A percentile compares a stretch with the other conserved stretches of the same genome.
These are phyloP conservation scores for Bucorvus abyssinicus DNA, from an alignment of 2,797 vertebrate genomes.

Conservation along the genomic window DNA sequence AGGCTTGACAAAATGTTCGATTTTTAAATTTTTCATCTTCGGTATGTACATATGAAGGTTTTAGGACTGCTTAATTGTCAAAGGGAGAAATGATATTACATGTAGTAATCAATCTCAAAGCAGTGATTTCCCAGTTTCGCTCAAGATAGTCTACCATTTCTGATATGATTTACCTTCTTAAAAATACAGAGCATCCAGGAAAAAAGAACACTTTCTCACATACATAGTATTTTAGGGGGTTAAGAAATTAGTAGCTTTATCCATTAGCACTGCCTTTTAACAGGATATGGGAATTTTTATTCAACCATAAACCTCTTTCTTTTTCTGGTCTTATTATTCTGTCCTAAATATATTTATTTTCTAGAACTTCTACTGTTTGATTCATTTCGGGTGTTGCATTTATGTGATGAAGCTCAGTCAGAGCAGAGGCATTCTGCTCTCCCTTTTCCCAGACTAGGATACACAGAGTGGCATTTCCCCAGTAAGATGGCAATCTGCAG, in stretches of 20 bases:
- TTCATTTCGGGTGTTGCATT: not conserved
- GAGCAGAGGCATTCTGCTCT: not conserved
- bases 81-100: not conserved
- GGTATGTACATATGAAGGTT: not conserved
- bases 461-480: not conserved
- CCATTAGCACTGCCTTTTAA: not conserved
- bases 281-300: not conserved
- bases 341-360: not conserved
- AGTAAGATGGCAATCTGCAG: not conserved
- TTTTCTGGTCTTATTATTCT: not conserved
- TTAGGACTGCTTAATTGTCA: not conserved
- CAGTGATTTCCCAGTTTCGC: not conserved
- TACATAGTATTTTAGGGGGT: not conserved
- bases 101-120: not conserved
- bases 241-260: not conserved
- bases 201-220: not conserved
- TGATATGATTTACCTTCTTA: not conserved
- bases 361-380: not conserved
- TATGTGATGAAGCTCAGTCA: rapidly evolving
- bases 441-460: not conserved
- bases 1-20: not conserved
- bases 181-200: not conserved
- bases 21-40: not conserved
- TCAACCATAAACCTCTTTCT: not conserved
- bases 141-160: not conserved